Base-by-base conservation (phyloP, 2,113 vertebrate genomes). In the Xenopus laevis region DNA sequence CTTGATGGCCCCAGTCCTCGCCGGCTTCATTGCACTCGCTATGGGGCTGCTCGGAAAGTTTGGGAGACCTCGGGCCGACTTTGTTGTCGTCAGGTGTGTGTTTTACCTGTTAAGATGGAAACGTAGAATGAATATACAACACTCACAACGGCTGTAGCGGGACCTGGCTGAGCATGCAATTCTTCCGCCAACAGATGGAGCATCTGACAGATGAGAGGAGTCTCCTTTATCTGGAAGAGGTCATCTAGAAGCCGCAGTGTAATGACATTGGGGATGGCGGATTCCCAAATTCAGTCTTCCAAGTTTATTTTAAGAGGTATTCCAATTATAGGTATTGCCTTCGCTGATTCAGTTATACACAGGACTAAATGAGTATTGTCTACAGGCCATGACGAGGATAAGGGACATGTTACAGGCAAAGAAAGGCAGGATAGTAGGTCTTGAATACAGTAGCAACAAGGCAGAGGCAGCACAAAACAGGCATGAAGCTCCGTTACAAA, bases 1-100 rank as follows among this genome's bases (percentile, higher is more conserved):
- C 88, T 98, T 97, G 88, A 98, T 95, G 0, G 94, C 91, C 86
- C 95, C 94, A 0, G 94, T 94, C 78, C 95, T 93, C 81, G 89
- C 86, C 13, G 91, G 90, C 86, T 96, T 97, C 85, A 90, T 84
- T 82, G 93, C 95, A 61, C 84, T 81, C 13, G 92, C 66, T 10
- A 91, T n/a, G 78, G 8, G 93, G 72, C 60, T 89, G 82, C 65
- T 96, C 95, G 79, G 93, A 94, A 84, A 96, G 89, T 83, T 95
- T 95, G 79, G 94, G 86, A 78, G 93, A 79, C 89, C 83, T 90
- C 90, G 89, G 88, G 84, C 59, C 17, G 89, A 78, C 75, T 82
- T 95, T 95, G 80, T 87, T 92, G 80, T 98, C 95, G 45, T 92
- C 91, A 67, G 94, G 93, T 58, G 92, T 88, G 71, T 92, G 88